These are phyloP conservation scores for Nesidiocoris tenuis DNA, from an alignment of 2,888 invertebrate species.

Conservation along the genomic window DNA sequence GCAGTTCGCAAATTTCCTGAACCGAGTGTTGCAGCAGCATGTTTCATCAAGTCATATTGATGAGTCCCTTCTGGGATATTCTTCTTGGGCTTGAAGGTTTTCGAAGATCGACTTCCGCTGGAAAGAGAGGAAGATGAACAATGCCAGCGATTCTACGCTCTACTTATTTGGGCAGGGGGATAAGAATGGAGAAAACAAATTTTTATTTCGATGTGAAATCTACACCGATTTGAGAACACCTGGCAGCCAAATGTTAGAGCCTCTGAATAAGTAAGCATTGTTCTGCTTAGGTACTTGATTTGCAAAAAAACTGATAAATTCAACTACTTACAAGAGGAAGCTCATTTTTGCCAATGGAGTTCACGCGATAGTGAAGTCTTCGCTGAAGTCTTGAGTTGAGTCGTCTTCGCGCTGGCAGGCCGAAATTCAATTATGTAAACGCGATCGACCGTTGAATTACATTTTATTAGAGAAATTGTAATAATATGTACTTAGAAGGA, in stretches of 20 bases:
- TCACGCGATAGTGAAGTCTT: background rate
- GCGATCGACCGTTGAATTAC: slow-evolving; percentile 34
- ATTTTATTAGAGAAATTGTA: slow-evolving; percentile 30
- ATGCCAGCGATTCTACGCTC: background rate
- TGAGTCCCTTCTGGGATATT: slow-evolving; percentile 98
- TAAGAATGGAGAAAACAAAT: background rate
- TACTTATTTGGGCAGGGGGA: background rate
- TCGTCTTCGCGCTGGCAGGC: background rate
- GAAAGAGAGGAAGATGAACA: background rate
- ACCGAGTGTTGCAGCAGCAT: slow-evolving; percentile 96
- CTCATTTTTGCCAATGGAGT: slow-evolving; percentile 44
- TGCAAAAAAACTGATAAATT: slow-evolving; percentile 16
- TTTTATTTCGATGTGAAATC: background rate
- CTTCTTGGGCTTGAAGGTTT: slow-evolving; percentile 98
- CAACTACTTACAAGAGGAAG: slow-evolving; percentile 49
- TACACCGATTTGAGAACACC: background rate
- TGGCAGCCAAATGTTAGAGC: background rate
- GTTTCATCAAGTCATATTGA: slow-evolving; percentile 98
- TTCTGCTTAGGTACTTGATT: too few relatives aligned
- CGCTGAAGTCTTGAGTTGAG: background rate
- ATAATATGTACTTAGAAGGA: slow-evolving; percentile 13
- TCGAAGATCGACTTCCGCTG: slow-evolving; percentile 86
- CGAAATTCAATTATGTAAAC: slow-evolving; percentile 8
- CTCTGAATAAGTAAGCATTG: background rate
- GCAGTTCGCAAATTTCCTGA: slow-evolving; percentile 95